Percentiles rank a stretch among this genome's conserved stretches.
Conservation (phyloP, 1,140 invertebrate genomes). For the Wiebesia pumilae region DNA sequence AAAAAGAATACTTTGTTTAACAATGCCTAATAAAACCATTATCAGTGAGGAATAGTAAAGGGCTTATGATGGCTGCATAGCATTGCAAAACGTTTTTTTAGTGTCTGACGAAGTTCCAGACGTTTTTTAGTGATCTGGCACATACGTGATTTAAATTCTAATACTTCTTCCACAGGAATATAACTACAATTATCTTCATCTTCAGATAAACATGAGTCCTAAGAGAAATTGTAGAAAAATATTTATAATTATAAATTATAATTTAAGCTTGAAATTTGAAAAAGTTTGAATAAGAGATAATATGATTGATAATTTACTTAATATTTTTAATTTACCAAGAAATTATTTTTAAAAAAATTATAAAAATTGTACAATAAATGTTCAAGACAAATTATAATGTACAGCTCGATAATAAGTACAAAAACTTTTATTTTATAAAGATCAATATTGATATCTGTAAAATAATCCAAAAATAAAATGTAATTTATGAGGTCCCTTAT, state of each 20-base stretch:
- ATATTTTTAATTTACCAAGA: too few species aligned
- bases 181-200: slow-evolving; percentile 83
- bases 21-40: slow-evolving; percentile 61
- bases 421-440: too few species aligned
- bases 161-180: slow-evolving; percentile 91
- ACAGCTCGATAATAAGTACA: too few species aligned
- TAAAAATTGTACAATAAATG: too few species aligned
- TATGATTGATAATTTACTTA: too few species aligned
- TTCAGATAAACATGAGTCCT: slow-evolving; percentile 82
- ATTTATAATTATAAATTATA: not conserved
- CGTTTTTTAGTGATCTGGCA: slow-evolving; percentile 85
- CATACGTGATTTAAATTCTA: slow-evolving; percentile 85
- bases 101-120: slow-evolving; percentile 85
- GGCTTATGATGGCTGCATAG: slow-evolving; percentile 77
- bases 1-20: slow-evolving; percentile 62
- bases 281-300: too few species aligned
- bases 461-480: too few species aligned
- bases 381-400: too few species aligned
- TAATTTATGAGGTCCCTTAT: too few species aligned
- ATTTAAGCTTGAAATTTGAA: not conserved
- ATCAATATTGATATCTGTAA: too few species aligned
- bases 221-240: slow-evolving; percentile 26
- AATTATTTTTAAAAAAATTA: too few species aligned
- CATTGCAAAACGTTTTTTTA: slow-evolving; percentile 88
- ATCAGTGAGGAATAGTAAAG: slow-evolving; percentile 67